Percentiles rank a stretch among this genome's conserved stretches.
Evolutionary conservation across 2,888 invertebrate genomes (phyloP).

Genomic region (Eubasilissa splendida): DNA sequence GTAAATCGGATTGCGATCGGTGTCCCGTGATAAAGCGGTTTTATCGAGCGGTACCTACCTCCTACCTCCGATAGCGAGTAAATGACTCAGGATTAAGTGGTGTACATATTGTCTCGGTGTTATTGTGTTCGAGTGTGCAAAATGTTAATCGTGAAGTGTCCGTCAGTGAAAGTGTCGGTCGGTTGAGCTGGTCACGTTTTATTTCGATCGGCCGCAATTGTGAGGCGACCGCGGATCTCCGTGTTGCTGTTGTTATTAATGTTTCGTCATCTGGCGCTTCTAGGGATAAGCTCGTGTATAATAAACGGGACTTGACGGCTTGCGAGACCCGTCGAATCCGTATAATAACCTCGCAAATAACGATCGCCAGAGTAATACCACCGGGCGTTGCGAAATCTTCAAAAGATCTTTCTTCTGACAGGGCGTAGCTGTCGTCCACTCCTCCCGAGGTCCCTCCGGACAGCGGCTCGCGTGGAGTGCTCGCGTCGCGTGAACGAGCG

Average conservation of each 20-base stretch:
- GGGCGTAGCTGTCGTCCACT: too few species aligned
- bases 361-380: too few species aligned
- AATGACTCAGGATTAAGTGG: constrained; percentile 16
- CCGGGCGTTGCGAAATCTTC: too few species aligned
- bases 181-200: constrained; percentile 12
- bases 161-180: constrained; percentile 16
- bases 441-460: too few species aligned
- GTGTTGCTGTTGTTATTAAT: not conserved
- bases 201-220: not conserved
- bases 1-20: too few species aligned
- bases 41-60: too few species aligned
- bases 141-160: constrained; percentile 17
- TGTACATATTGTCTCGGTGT: not conserved
- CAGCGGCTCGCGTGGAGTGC: too few species aligned
- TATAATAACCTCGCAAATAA: too few species aligned
- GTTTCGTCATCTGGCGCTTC: constrained; percentile 2
- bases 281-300: not conserved
- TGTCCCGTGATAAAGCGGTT: too few species aligned
- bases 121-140: constrained; percentile 1
- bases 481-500: too few species aligned
- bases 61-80: not conserved
- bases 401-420: too few species aligned
- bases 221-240: not conserved
- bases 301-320: not conserved
- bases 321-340: too few species aligned